Conservation (phyloP, 2,113 vertebrate species). For the Oreocharis arfaki region DNA sequence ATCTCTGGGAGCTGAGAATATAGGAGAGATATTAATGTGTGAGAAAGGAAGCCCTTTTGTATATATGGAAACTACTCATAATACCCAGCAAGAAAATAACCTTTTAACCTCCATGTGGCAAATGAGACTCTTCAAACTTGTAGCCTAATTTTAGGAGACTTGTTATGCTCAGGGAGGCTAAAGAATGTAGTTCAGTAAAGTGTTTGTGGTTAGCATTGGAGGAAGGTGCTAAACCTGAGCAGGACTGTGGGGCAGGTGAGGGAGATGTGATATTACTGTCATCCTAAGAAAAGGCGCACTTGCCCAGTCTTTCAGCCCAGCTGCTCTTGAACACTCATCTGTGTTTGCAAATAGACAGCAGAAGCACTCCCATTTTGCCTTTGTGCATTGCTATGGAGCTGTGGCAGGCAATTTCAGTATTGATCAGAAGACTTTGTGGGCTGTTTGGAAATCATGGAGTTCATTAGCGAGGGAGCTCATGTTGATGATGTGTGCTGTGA, state of each 20-base stretch:
- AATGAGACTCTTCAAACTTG: background rate
- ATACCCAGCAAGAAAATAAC: background rate
- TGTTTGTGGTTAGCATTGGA: background rate
- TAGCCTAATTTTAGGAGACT: background rate
- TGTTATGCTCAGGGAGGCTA: background rate
- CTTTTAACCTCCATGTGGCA: background rate
- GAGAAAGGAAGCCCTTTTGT: background rate
- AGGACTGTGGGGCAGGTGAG: background rate
- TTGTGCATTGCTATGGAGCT: background rate
- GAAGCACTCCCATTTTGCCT: background rate
- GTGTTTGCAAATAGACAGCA: background rate
- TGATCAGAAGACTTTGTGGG: background rate
- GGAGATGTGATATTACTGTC: rapidly evolving
- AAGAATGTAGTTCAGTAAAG: background rate
- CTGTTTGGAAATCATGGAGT: background rate
- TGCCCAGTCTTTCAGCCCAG: background rate
- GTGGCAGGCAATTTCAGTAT: background rate
- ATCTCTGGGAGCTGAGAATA: background rate
- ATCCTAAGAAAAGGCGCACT: background rate
- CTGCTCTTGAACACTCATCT: background rate
- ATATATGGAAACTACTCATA: rapidly evolving
- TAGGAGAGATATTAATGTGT: background rate
- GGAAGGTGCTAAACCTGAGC: background rate
- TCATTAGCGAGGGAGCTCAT: background rate
- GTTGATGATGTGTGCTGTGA: background rate